Conservation (phyloP, 2,888 invertebrate species). For the Drosophila tanythrix region DNA sequence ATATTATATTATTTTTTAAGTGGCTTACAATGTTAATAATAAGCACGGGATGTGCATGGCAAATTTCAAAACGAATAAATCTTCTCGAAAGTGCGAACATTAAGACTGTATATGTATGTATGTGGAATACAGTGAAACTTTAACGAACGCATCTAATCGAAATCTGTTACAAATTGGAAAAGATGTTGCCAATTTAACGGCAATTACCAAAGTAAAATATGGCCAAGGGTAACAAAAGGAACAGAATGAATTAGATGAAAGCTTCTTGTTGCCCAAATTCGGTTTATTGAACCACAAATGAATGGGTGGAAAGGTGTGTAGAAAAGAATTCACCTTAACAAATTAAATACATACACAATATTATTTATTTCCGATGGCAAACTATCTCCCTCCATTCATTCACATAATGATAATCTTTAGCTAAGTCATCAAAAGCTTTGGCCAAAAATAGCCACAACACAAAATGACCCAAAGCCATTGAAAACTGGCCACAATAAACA, state of each 20-base stretch:
- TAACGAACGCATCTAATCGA: neutral
- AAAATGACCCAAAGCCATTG: constrained; percentile 29
- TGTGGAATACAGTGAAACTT: neutral
- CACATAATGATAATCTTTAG: constrained; percentile 20
- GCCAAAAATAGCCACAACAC: constrained; percentile 33
- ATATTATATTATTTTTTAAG: constrained; percentile 30
- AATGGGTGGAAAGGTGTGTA: constrained; percentile 15
- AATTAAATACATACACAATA: constrained; percentile 18
- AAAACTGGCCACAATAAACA: constrained; percentile 37
- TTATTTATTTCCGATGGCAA: constrained; percentile 3
- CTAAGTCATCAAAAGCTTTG: constrained; percentile 22
- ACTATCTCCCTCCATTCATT: neutral
- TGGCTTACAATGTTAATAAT: constrained; percentile 22
- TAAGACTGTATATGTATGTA: neutral
- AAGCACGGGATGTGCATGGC: neutral
- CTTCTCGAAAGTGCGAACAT: neutral
- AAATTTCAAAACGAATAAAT: constrained; percentile 3
- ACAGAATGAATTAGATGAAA: constrained; percentile 51
- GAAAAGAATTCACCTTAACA: constrained; percentile 18
- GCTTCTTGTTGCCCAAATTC: constrained; percentile 1
- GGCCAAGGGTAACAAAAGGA: constrained; percentile 14
- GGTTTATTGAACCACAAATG: constrained; percentile 27
- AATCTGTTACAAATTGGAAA: constrained; percentile 54
- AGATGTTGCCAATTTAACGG: constrained; percentile 61
- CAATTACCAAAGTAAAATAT: constrained; percentile 62